These are phyloP conservation scores for Lepidostoma basale DNA, from an alignment of 1,140 invertebrate genomes.

Conservation along the genomic window DNA sequence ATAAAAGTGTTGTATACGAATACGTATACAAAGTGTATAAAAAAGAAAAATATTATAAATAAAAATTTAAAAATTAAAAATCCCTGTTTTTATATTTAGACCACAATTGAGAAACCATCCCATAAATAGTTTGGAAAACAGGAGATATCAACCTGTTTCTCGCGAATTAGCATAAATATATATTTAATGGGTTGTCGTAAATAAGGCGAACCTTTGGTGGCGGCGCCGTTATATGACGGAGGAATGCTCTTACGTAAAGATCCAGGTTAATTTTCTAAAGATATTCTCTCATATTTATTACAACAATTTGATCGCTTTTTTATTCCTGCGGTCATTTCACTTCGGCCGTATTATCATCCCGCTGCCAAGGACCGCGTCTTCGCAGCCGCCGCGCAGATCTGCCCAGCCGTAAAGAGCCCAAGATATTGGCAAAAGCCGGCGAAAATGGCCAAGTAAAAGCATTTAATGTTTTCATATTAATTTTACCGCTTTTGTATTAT, in stretches of 20 bases:
- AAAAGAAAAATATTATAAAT: no score
- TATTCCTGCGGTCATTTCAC: not conserved
- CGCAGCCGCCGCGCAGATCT: no score
- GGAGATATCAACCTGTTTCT: slow-evolving; percentile 20
- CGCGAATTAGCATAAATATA: slow-evolving; percentile 25
- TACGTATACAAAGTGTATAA: no score
- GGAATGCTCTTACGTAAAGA: slow-evolving; percentile 26
- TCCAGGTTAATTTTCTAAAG: slow-evolving; percentile 24
- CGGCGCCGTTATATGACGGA: slow-evolving; percentile 18
- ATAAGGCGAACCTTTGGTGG: slow-evolving; percentile 24
- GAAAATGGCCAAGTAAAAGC: no score
- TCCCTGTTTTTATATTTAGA: no score
- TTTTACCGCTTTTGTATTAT: no score
- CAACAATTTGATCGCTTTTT: slow-evolving; percentile 15
- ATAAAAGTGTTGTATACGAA: no score
- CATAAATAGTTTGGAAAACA: slow-evolving; percentile 11
- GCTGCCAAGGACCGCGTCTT: no score
- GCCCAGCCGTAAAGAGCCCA: no score
- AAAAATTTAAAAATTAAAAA: no score
- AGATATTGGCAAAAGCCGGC: no score
- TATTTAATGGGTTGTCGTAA: slow-evolving; percentile 26
- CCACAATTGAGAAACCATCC: not conserved
- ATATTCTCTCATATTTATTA: slow-evolving; percentile 14
- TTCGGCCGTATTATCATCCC: slow-evolving; percentile 1
- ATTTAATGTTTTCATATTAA: no score